Evolutionary conservation across 2,797 vertebrate genomes (phyloP).

Genomic region (Parauchenoglanis punctatus): DNA sequence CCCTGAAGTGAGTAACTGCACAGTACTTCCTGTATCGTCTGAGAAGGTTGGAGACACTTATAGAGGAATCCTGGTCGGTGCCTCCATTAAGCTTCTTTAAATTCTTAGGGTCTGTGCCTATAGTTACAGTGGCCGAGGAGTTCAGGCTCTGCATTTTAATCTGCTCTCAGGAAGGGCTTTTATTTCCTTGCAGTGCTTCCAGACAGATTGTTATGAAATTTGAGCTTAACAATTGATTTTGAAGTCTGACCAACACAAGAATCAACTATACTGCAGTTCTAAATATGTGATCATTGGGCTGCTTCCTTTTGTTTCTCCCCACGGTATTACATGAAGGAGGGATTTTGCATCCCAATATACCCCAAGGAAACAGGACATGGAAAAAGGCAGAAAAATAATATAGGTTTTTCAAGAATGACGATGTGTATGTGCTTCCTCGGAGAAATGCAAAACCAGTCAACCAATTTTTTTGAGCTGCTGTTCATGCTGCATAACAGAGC

Average conservation of each 20-base stretch:
- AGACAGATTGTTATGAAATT: slow-evolving; percentile 5
- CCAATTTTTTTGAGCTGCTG: background rate
- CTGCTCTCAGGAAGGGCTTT: background rate
- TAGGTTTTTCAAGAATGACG: background rate
- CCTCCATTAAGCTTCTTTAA: background rate
- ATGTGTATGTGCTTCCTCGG: background rate
- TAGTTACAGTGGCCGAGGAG: too few species aligned
- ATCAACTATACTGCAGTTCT: background rate
- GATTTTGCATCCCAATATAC: background rate
- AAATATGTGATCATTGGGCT: background rate
- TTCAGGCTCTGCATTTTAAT: background rate
- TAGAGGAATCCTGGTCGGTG: background rate
- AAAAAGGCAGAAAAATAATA: background rate
- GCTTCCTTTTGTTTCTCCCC: background rate
- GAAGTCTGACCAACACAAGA: background rate
- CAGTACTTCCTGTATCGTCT: background rate
- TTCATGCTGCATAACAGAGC: background rate
- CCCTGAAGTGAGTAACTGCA: background rate
- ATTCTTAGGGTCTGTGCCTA: background rate
- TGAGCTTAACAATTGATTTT: background rate
- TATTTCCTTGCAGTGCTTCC: background rate
- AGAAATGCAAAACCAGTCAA: background rate
- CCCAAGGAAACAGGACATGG: background rate
- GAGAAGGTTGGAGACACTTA: background rate
- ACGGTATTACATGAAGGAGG: background rate